phyloP scores from a whole-genome alignment of 2,797 vertebrate species.

The Parauchenoglanis punctatus region DNA sequence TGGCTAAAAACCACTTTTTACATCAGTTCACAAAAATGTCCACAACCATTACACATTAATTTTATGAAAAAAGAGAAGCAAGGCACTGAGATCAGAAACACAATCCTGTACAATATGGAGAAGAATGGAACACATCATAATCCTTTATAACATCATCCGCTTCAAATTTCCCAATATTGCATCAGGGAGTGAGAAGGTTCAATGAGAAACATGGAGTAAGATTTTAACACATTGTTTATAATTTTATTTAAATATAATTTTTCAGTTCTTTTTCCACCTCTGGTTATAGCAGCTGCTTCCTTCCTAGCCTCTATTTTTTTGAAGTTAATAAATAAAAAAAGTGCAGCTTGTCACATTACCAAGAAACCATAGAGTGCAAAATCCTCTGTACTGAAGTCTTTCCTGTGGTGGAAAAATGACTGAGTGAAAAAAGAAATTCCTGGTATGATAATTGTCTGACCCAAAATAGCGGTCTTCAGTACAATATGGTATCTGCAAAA shows the following conservation, averaged over 20 bases:
- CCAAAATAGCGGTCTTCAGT: neutral
- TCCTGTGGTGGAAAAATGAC: neutral
- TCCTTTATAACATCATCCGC: neutral
- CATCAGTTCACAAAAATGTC: neutral
- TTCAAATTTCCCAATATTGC: neutral
- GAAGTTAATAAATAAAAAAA: neutral
- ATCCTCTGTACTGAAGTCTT: neutral
- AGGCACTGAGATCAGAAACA: neutral
- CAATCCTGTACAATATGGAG: neutral
- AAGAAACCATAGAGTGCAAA: neutral
- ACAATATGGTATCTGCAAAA: neutral
- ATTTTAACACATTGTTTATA: neutral
- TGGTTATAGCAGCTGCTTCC: neutral
- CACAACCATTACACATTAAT: neutral
- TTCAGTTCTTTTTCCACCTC: neutral
- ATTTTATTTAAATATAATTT: neutral
- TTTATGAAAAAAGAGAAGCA: neutral
- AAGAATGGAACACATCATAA: neutral
- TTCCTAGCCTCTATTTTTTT: neutral
- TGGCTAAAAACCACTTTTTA: neutral
- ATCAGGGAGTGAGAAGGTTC: neutral
- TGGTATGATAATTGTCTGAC: neutral
- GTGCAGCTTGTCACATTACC: slow-evolving; percentile 7
- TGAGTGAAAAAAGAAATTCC: neutral
- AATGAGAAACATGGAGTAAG: neutral